Percentiles rank a stretch among this genome's conserved stretches.
phyloP scores from a whole-genome alignment of 2,888 invertebrate species.

The Tineola bisselliella region DNA sequence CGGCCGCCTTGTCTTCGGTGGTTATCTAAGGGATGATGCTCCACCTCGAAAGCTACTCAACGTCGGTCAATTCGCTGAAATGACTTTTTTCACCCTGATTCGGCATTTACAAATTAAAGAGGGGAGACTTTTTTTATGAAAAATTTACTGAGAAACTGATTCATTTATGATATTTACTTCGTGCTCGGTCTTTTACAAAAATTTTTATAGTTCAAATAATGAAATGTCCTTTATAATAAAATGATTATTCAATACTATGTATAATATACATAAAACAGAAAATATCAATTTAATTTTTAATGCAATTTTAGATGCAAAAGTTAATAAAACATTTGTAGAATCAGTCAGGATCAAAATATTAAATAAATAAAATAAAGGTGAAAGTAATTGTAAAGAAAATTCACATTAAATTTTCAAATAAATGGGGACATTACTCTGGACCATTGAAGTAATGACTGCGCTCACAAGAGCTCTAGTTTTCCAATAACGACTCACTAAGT shows the following conservation, averaged over 20 bases:
- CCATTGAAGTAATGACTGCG: neutral
- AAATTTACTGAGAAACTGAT: neutral
- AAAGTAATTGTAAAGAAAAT: neutral
- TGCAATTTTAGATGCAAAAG: no score
- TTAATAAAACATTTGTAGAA: no score
- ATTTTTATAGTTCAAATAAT: neutral
- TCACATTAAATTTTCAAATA: neutral
- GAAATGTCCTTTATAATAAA: no score
- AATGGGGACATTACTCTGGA: neutral
- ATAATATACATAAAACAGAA: no score
- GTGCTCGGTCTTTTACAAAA: neutral
- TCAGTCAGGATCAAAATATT: neutral
- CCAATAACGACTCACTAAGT: constrained; percentile 52
- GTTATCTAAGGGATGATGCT: constrained; percentile 8
- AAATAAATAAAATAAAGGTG: neutral
- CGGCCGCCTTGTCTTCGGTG: constrained; percentile 35
- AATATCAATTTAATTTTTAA: no score
- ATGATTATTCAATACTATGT: no score
- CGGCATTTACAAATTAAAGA: constrained; percentile 16
- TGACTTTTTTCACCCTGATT: constrained; percentile 42
- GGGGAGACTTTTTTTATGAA: neutral
- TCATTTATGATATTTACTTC: neutral
- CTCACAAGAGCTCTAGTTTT: constrained; percentile 27
- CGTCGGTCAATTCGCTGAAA: constrained; percentile 18
- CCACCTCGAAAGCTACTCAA: constrained; percentile 20